Base-by-base conservation (phyloP, 1,140 invertebrate species). In the Tetragnatha versicolor region DNA sequence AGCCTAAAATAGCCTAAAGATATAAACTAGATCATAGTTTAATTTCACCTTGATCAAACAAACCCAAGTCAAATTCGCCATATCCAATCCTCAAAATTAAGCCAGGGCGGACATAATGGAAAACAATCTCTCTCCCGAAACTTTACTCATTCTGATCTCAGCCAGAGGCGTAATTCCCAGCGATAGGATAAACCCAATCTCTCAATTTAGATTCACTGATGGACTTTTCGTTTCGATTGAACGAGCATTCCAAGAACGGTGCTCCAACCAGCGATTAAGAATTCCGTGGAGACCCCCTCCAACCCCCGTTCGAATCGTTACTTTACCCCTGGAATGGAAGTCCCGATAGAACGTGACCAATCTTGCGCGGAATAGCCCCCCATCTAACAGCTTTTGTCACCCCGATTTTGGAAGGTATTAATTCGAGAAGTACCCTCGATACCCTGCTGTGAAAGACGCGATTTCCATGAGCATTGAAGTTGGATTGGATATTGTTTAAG, bases 111-210 rank as follows among this genome's bases (percentile, higher is more conserved):
- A n/a, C n/a, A n/a, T n/a, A n/a, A n/a, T n/a, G n/a, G n/a, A n/a
- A n/a, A n/a, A n/a, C n/a, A n/a, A n/a, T n/a, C n/a, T n/a, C n/a
- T n/a, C n/a, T n/a, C n/a, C n/a, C n/a, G n/a, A n/a, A n/a, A n/a
- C n/a, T n/a, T n/a, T n/a, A n/a, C n/a, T n/a, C n/a, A n/a, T n/a
- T n/a, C n/a, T n/a, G n/a, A n/a, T n/a, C n/a, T n/a, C n/a, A n/a
- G n/a, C n/a, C n/a, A n/a, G n/a, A n/a, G n/a, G n/a, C n/a, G n/a
- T n/a, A n/a, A n/a, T n/a, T n/a, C n/a, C n/a, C n/a, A n/a, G n/a
- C n/a, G n/a, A n/a, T 33, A 7, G 55, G 29, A 31, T 58, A 58
- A 58, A 58, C 35, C 55, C n/a, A 58, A 58, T 58, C 31, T 58
- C 55, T 58, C 55, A 58, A 58, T 58, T 35, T 58, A 58, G 55